phyloP scores from a whole-genome alignment of 2,888 invertebrate genomes.

The Clanis bilineata region DNA sequence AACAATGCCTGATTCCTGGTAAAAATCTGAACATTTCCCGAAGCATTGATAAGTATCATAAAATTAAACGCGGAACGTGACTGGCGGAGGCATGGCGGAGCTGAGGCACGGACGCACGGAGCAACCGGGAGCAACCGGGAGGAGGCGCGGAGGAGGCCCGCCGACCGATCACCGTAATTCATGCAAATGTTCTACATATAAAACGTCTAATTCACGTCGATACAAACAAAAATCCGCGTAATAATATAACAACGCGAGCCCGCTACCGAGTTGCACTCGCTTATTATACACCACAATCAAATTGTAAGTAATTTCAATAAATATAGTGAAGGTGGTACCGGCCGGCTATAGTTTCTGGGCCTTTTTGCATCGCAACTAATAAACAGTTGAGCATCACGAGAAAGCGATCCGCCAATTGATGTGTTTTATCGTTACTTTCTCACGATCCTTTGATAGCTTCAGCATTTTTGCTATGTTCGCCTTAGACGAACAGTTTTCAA shows the following conservation, averaged over 20 bases:
- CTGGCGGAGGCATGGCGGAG: neutral
- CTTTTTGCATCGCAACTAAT: slow-evolving; percentile 74
- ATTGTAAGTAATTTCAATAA: slow-evolving; percentile 81
- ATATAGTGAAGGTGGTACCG: slow-evolving; percentile 40
- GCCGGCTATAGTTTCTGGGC: slow-evolving; percentile 56
- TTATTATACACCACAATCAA: slow-evolving; percentile 76
- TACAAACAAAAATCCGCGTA: slow-evolving; percentile 66
- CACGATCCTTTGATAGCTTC: slow-evolving; percentile 55
- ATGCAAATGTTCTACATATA: slow-evolving; percentile 48
- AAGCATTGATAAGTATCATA: neutral
- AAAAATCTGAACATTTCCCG: neutral
- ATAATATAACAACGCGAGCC: slow-evolving; percentile 62
- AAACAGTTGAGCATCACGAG: slow-evolving; percentile 78
- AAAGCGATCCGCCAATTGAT: slow-evolving; percentile 78
- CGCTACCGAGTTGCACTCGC: slow-evolving; percentile 68
- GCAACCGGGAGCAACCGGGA: too few relatives aligned
- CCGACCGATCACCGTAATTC: slow-evolving; percentile 22
- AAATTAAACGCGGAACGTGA: slow-evolving; percentile 8
- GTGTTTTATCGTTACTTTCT: slow-evolving; percentile 80
- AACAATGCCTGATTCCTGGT: neutral
- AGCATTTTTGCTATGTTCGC: slow-evolving; percentile 2
- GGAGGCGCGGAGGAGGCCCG: neutral
- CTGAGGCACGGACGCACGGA: too few relatives aligned
- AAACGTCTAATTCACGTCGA: slow-evolving; percentile 68
- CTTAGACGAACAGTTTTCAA: slow-evolving; percentile 20